Evolutionary conservation across 2,888 invertebrate genomes (phyloP).

Genomic region (Cephus pygmeus): DNA sequence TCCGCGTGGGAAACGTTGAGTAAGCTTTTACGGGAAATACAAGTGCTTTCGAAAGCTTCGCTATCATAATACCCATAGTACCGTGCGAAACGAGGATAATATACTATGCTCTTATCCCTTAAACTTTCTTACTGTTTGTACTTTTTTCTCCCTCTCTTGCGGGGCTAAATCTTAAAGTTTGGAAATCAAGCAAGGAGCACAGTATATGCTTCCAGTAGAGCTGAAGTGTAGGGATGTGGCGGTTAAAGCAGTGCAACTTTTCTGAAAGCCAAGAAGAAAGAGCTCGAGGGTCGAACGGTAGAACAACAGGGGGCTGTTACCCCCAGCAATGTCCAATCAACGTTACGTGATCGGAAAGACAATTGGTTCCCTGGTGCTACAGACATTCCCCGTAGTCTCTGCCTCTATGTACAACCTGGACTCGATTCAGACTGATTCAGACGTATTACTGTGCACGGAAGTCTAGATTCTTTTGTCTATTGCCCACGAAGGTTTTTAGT

Average conservation of each 20-base stretch:
- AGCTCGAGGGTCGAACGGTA: neutral
- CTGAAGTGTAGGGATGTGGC: neutral
- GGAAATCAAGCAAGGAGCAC: neutral
- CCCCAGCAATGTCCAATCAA: conserved; percentile 39
- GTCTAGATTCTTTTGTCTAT: neutral
- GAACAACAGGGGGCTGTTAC: conserved; percentile 22
- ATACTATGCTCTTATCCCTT: neutral
- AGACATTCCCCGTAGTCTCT: conserved; percentile 14
- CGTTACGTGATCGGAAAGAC: conserved; percentile 43
- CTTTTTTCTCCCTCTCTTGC: neutral
- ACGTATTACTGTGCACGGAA: conserved; percentile 12
- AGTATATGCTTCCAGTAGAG: neutral
- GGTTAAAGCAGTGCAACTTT: neutral
- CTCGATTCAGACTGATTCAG: conserved; percentile 18
- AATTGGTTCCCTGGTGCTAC: conserved; percentile 19
- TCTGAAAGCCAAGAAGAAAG: neutral
- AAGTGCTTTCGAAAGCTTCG: neutral
- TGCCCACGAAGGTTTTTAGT: neutral
- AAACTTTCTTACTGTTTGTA: neutral
- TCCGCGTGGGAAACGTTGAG: neutral
- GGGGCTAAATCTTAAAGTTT: neutral
- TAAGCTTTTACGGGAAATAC: neutral
- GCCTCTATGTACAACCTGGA: conserved; percentile 9
- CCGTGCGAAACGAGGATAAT: neutral
- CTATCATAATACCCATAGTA: neutral